A percentile compares a stretch with the other conserved stretches of the same genome.
Conservation (phyloP, 2,888 invertebrate genomes). For the Heteromurus nitidus region DNA sequence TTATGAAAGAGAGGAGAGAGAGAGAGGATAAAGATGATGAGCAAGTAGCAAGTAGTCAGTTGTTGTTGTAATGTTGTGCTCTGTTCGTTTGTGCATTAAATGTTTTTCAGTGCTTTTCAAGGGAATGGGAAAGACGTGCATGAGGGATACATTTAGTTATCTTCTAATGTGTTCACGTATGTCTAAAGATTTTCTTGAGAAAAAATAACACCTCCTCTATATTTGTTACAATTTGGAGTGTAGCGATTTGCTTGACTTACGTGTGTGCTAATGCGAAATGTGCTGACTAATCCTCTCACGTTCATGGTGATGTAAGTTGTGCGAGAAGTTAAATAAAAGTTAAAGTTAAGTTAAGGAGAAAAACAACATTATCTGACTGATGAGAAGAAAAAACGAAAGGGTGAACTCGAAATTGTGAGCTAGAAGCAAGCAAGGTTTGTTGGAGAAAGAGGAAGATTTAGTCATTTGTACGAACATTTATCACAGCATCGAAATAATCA, state of each 20-base stretch:
- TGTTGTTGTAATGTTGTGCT: background rate
- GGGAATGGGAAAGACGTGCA: too few relatives aligned
- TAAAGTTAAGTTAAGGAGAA: too few relatives aligned
- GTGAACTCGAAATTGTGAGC: background rate
- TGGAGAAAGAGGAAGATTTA: conserved; percentile 15
- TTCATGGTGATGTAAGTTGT: too few relatives aligned
- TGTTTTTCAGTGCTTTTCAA: too few relatives aligned
- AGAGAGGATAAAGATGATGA: background rate
- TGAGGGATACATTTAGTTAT: too few relatives aligned
- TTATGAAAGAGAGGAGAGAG: background rate
- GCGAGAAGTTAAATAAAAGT: too few relatives aligned
- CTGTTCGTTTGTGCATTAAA: too few relatives aligned
- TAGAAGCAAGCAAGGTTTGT: too few relatives aligned
- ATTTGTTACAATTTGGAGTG: background rate
- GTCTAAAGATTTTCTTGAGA: background rate
- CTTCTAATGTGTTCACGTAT: background rate
- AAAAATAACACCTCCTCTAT: background rate
- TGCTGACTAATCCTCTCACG: too few relatives aligned
- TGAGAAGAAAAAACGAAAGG: conserved; percentile 39
- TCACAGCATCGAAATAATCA: background rate
- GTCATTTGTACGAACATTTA: background rate
- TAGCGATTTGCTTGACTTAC: background rate
- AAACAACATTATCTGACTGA: conserved; percentile 46
- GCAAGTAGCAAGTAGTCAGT: background rate
- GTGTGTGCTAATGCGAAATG: too few relatives aligned